These are phyloP conservation scores for Phyllostomus hastatus DNA, from an alignment of 2,113 vertebrate species.

Conservation along the genomic window DNA sequence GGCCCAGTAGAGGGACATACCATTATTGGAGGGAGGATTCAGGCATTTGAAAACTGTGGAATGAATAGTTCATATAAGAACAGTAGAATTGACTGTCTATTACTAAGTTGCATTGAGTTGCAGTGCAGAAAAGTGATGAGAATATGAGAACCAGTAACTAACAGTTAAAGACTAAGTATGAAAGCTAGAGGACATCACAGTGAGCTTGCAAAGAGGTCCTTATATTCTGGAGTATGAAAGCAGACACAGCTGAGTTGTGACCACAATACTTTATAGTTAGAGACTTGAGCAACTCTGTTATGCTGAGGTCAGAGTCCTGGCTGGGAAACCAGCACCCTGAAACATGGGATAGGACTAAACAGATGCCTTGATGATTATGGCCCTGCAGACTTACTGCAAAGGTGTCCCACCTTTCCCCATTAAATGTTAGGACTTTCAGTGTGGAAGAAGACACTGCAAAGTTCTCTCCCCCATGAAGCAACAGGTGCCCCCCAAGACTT, in stretches of 20 bases:
- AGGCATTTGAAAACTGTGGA: not conserved
- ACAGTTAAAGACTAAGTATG: not conserved
- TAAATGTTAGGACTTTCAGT: not conserved
- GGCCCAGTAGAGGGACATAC: not conserved
- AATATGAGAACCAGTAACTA: not conserved
- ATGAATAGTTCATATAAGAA: not conserved
- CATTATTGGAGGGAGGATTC: not conserved
- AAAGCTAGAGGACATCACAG: not conserved
- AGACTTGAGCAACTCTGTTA: not conserved
- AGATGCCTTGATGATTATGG: not conserved
- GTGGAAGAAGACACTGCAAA: not conserved
- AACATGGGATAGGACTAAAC: not conserved
- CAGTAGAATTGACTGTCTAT: not conserved
- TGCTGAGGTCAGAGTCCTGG: not conserved
- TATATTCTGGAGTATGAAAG: not conserved
- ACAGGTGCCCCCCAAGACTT: not conserved
- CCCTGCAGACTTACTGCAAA: not conserved
- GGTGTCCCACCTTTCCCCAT: not conserved
- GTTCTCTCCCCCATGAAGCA: not conserved
- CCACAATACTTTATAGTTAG: not conserved
- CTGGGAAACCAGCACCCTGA: not conserved
- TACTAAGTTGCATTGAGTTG: not conserved
- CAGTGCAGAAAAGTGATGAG: not conserved
- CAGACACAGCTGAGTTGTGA: not conserved
- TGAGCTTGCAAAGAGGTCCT: not conserved